Evolutionary conservation across 1,140 invertebrate genomes (phyloP).

Genomic region (Micrasema minimum): DNA sequence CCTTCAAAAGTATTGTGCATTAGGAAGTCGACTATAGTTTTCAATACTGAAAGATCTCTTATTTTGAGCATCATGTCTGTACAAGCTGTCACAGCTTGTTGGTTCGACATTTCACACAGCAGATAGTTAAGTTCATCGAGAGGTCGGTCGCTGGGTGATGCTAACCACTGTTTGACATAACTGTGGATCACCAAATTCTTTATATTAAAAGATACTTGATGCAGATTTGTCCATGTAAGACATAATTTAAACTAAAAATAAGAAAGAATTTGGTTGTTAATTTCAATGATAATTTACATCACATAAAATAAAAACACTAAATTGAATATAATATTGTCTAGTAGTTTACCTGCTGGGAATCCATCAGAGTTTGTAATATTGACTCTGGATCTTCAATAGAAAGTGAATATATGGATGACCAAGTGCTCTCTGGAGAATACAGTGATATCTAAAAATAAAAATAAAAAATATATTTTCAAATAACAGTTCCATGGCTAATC

Average conservation of each 20-base stretch:
- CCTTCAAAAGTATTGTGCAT: constrained; percentile 63
- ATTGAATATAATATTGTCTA: not conserved
- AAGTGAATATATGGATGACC: constrained; percentile 40
- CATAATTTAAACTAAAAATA: constrained; percentile 69
- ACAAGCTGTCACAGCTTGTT: constrained; percentile 70
- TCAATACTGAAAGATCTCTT: constrained; percentile 70
- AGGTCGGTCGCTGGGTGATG: constrained; percentile 61
- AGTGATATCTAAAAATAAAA: constrained; percentile 40
- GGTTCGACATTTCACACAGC: constrained; percentile 64
- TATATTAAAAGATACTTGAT: constrained; percentile 63
- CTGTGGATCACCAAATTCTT: constrained; percentile 61
- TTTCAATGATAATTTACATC: not conserved
- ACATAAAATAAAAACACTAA: too few relatives aligned
- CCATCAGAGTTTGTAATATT: constrained; percentile 43
- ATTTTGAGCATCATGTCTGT: constrained; percentile 72
- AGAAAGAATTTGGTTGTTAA: not conserved
- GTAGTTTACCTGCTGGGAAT: constrained; percentile 42
- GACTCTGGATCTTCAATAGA: constrained; percentile 45
- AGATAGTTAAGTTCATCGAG: constrained; percentile 61
- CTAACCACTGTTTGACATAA: constrained; percentile 59
- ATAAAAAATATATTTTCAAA: too few relatives aligned
- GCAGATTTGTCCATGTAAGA: constrained; percentile 71
- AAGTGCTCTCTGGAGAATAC: constrained; percentile 30
- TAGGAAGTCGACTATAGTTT: constrained; percentile 72
- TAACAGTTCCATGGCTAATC: too few relatives aligned